These are phyloP conservation scores for Malurus alboscapulatus DNA, from an alignment of 2,113 vertebrate species.

Conservation along the genomic window DNA sequence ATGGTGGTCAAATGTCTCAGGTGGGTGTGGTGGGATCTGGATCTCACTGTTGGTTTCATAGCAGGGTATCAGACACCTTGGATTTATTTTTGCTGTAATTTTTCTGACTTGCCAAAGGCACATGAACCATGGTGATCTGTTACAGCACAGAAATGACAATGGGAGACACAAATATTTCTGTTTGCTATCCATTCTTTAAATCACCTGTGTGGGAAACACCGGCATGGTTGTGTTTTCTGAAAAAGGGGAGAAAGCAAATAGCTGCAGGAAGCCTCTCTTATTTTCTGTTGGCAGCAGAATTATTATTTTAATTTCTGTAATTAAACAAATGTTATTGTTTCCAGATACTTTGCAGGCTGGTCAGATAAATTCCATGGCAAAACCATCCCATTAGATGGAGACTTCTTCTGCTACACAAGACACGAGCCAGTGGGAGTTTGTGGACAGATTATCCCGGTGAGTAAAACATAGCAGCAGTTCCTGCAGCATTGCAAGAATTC, in stretches of 20 bases:
- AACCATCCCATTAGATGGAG: conserved; percentile 92
- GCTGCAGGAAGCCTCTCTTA: background rate
- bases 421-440: conserved; percentile 95
- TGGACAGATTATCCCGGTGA: conserved; percentile 96
- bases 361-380: conserved; percentile 95
- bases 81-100: background rate
- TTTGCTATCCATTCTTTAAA: background rate
- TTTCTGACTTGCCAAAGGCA: background rate
- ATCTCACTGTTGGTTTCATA: background rate
- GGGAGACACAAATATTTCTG: background rate
- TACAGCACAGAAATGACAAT: background rate
- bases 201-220: background rate
- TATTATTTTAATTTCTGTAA: background rate
- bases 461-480: background rate
- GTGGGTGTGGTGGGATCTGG: conserved; percentile 60
- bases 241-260: background rate
- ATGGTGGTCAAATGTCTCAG: conserved; percentile 87
- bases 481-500: background rate
- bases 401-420: conserved; percentile 93
- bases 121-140: background rate
- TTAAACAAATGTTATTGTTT: background rate
- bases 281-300: background rate
- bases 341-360: conserved; percentile 93
- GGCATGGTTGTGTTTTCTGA: background rate
- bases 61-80: background rate